Percentiles rank a stretch among this genome's conserved stretches.
Evolutionary conservation across 2,888 invertebrate species (phyloP).

Genomic region (Globia sparganii): DNA sequence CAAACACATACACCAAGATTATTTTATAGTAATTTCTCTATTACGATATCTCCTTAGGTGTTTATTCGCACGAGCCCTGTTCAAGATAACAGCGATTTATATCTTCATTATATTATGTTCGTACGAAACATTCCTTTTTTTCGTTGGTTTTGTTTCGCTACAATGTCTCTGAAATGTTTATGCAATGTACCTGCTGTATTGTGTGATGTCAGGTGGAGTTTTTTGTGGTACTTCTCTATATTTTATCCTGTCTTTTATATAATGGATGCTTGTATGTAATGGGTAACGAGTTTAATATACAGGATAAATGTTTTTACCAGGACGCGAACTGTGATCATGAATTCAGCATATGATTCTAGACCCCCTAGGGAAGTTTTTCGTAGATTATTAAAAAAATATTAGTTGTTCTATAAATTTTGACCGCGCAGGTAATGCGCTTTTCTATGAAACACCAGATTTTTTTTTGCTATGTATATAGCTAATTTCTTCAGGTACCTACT

Average conservation of each 20-base stretch:
- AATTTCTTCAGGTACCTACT: not conserved
- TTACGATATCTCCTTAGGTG: constrained; percentile 77
- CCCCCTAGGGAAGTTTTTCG: not conserved
- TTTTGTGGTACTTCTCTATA: constrained; percentile 53
- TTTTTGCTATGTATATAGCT: not conserved
- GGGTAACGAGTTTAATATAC: constrained; percentile 21
- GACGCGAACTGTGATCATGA: not conserved
- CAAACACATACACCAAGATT: constrained; percentile 78
- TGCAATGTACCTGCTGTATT: constrained; percentile 50
- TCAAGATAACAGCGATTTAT: constrained; percentile 68
- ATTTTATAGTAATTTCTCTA: constrained; percentile 89
- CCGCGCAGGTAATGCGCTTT: not conserved
- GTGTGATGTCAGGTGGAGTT: constrained; percentile 48
- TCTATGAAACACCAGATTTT: not conserved
- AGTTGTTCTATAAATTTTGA: not conserved
- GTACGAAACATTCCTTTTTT: constrained; percentile 52
- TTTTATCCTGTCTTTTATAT: constrained; percentile 44
- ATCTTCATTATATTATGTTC: constrained; percentile 69
- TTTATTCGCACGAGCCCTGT: constrained; percentile 65
- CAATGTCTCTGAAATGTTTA: constrained; percentile 58
- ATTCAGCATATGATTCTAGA: not conserved
- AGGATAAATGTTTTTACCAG: not conserved
- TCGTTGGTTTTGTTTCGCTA: constrained; percentile 43
- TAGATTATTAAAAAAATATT: not conserved
- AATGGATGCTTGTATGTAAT: constrained; percentile 30